Conservation (phyloP, 2,888 invertebrate genomes). For the Parnassius smintheus region DNA sequence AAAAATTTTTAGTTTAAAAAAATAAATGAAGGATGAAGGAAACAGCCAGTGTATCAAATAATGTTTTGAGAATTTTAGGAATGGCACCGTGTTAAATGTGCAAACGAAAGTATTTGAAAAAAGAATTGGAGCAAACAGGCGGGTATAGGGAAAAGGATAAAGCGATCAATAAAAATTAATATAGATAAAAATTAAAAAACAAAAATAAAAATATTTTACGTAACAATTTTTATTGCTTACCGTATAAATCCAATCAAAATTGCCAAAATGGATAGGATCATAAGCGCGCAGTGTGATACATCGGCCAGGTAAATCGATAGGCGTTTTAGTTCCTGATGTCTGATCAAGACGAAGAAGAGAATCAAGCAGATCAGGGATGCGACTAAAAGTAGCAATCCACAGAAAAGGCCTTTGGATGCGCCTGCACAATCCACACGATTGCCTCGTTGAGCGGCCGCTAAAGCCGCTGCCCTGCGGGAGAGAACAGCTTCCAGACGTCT, state of each 20-base stretch:
- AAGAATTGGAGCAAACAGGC: constrained; percentile 25
- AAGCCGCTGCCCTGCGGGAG: constrained; percentile 91
- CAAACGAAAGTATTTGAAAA: constrained; percentile 8
- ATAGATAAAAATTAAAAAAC: constrained; percentile 36
- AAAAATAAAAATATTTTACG: neutral
- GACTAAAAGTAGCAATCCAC: constrained; percentile 93
- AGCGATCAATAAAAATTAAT: constrained; percentile 39
- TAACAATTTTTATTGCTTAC: constrained; percentile 66
- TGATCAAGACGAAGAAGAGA: constrained; percentile 96
- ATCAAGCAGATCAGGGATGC: constrained; percentile 96
- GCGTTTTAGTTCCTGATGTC: constrained; percentile 90
- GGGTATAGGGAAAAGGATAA: constrained; percentile 34
- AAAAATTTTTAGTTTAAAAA: no score
- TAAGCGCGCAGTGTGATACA: constrained; percentile 93
- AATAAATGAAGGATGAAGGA: no score
- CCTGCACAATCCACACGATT: constrained; percentile 96
- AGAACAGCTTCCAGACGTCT: constrained; percentile 93
- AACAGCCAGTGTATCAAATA: neutral
- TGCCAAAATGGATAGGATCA: constrained; percentile 93
- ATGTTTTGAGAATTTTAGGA: constrained; percentile 1
- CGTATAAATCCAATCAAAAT: constrained; percentile 95
- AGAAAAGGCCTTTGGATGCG: constrained; percentile 95
- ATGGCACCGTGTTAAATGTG: constrained; percentile 23
- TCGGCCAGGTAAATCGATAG: constrained; percentile 95
- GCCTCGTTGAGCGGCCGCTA: constrained; percentile 90